Evolutionary conservation across 2,888 invertebrate genomes (phyloP).

Genomic region (Noctua janthe): DNA sequence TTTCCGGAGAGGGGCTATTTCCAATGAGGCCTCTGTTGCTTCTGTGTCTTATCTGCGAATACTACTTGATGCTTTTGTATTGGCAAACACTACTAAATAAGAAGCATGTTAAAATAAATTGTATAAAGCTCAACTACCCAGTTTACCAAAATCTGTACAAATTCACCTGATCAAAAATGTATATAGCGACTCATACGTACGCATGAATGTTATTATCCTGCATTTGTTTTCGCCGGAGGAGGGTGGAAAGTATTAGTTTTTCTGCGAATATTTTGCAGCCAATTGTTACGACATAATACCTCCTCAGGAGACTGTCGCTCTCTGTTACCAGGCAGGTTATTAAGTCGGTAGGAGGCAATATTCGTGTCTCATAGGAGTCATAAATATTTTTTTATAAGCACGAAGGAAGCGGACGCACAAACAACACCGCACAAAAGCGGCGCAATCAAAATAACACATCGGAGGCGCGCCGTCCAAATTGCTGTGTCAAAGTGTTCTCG

Average conservation of each 20-base stretch:
- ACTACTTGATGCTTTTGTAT: constrained; percentile 41
- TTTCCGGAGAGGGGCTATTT: constrained; percentile 75
- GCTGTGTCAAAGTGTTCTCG: constrained; percentile 88
- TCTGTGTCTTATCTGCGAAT: constrained; percentile 48
- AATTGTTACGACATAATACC: constrained; percentile 70
- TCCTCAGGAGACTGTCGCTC: constrained; percentile 71
- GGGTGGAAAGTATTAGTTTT: constrained; percentile 54
- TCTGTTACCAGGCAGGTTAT: constrained; percentile 74
- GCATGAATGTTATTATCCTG: constrained; percentile 44
- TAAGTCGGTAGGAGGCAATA: constrained; percentile 77
- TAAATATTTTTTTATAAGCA: constrained; percentile 83
- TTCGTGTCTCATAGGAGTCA: constrained; percentile 76
- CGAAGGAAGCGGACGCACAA: constrained; percentile 80
- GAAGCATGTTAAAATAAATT: constrained; percentile 10
- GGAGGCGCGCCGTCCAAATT: constrained; percentile 85
- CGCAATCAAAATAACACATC: constrained; percentile 89
- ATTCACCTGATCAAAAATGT: constrained; percentile 41
- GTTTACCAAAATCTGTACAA: constrained; percentile 30
- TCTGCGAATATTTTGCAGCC: constrained; percentile 62
- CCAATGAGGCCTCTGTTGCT: constrained; percentile 66
- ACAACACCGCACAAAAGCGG: constrained; percentile 84
- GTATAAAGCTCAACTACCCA: constrained; percentile 3
- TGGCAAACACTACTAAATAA: constrained; percentile 5
- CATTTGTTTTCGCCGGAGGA: constrained; percentile 47
- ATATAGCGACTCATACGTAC: constrained; percentile 9